Conservation (phyloP, 2,888 invertebrate genomes). For the Caenorhabditis angaria region DNA sequence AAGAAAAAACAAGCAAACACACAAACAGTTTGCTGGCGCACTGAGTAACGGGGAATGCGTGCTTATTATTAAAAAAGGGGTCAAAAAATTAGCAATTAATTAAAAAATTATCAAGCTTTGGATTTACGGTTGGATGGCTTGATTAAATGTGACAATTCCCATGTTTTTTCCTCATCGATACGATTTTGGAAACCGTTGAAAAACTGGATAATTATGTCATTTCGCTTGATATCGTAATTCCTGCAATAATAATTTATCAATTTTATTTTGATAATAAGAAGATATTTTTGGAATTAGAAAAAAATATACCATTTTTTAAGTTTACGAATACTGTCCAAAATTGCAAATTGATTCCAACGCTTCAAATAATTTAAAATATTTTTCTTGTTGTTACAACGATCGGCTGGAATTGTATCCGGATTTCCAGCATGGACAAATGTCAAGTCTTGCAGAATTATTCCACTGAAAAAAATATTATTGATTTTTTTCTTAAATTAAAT, state of each 20-base stretch:
- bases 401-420: constrained; percentile 81
- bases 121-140: constrained; percentile 78
- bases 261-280: no score
- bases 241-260: constrained; percentile 75
- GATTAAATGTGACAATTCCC: constrained; percentile 95
- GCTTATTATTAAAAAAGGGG: not conserved
- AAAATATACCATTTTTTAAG: constrained; percentile 88
- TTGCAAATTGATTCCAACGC: constrained; percentile 97
- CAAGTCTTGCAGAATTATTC: constrained; percentile 95
- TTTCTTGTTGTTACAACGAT: constrained; percentile 77
- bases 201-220: constrained; percentile 90
- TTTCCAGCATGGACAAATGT: constrained; percentile 99
- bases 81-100: not conserved
- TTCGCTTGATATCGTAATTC: constrained; percentile 89
- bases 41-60: no score
- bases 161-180: constrained; percentile 95
- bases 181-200: constrained; percentile 96
- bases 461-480: constrained; percentile 77
- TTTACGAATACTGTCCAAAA: constrained; percentile 95
- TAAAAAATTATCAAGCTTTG: constrained; percentile 16
- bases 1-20: no score
- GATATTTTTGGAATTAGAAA: constrained; percentile 8
- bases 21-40: no score
- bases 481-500: not conserved
- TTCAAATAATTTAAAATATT: constrained; percentile 89